phyloP scores from a whole-genome alignment of 2,888 invertebrate genomes.

The Nomada ruficornis region DNA sequence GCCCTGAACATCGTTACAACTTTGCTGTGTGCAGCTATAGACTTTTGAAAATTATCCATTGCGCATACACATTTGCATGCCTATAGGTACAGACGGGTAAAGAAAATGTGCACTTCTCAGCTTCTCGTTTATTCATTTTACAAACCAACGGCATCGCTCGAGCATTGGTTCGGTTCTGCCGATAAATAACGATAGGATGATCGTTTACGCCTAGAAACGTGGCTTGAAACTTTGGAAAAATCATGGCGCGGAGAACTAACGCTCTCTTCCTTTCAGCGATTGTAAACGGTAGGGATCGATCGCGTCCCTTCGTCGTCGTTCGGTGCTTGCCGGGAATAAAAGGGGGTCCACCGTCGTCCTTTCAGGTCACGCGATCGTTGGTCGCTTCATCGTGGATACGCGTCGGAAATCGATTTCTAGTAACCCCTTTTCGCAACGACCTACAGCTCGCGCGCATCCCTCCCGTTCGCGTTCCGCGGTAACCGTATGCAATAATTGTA shows the following conservation, averaged over 20 bases:
- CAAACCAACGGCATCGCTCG: conserved; percentile 75
- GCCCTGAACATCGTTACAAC: no score
- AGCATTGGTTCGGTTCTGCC: conserved; percentile 76
- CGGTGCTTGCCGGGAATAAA: neutral
- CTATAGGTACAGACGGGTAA: conserved; percentile 71
- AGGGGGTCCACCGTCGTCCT: neutral
- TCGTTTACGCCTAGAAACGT: conserved; percentile 50
- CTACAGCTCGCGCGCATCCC: neutral
- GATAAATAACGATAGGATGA: conserved; percentile 67
- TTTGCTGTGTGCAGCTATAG: no score
- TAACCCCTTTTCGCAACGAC: no score
- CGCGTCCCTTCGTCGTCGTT: neutral
- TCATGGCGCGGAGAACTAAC: neutral
- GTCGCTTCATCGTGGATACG: no score
- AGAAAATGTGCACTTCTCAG: conserved; percentile 70
- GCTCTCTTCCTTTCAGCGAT: conserved; percentile 17
- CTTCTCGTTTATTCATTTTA: conserved; percentile 73
- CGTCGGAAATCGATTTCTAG: no score
- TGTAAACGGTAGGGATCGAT: neutral
- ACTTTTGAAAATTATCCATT: conserved; percentile 52
- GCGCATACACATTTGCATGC: conserved; percentile 70
- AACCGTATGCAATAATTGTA: conserved; percentile 38
- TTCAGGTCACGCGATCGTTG: no score
- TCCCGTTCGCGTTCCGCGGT: neutral
- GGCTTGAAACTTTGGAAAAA: conserved; percentile 21